A percentile compares a stretch with the other conserved stretches of the same genome.
Evolutionary conservation across 2,797 vertebrate genomes (phyloP).

Genomic region (Heliangelus exortis): DNA sequence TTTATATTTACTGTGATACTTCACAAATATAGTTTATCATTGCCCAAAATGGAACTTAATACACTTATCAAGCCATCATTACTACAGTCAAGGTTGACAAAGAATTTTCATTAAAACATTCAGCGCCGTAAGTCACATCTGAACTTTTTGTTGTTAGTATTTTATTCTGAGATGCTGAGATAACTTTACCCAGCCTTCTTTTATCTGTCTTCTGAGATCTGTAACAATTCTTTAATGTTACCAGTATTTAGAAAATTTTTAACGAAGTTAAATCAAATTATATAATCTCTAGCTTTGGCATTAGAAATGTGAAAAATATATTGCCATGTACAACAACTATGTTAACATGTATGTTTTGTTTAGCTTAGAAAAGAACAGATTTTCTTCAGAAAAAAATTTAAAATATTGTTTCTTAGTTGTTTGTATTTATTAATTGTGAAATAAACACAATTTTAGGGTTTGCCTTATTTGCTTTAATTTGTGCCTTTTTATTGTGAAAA

Average conservation of each 20-base stretch:
- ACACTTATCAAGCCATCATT: background rate
- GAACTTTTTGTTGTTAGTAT: background rate
- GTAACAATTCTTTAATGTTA: background rate
- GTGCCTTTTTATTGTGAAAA: constrained; percentile 21
- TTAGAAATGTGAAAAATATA: constrained; percentile 12
- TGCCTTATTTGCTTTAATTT: constrained; percentile 29
- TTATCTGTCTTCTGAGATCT: background rate
- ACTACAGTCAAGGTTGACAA: background rate
- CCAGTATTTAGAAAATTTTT: background rate
- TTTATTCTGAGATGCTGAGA: background rate
- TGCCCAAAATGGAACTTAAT: background rate
- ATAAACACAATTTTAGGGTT: constrained; percentile 46
- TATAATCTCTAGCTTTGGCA: background rate
- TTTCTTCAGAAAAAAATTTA: background rate
- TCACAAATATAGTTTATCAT: background rate
- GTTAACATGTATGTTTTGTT: background rate
- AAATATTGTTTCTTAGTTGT: background rate
- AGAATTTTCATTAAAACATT: background rate
- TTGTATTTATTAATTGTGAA: constrained; percentile 60
- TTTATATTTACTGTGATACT: background rate
- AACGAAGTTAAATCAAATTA: background rate
- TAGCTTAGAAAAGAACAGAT: background rate
- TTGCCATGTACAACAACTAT: background rate
- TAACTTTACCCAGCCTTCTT: background rate
- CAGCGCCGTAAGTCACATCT: background rate